Conservation (phyloP, 2,888 invertebrate genomes). For the Aricia artaxerxes region DNA sequence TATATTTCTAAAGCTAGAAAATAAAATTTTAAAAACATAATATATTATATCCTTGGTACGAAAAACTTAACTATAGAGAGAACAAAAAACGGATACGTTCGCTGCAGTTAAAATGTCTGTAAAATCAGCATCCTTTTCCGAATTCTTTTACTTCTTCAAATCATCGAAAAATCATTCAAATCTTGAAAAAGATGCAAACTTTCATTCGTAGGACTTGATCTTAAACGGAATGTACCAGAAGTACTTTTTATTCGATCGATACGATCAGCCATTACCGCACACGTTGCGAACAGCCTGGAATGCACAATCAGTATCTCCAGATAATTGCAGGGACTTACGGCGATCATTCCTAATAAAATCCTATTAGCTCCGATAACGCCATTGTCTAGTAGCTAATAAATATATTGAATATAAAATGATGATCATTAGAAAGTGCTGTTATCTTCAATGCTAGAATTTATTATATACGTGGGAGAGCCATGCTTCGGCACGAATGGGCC, state of each 20-base stretch:
- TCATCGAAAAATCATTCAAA: not conserved
- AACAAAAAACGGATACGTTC: too few species aligned
- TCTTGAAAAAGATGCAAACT: not conserved
- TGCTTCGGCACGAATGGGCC: too few species aligned
- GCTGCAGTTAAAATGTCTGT: too few species aligned
- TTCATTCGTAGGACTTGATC: not conserved
- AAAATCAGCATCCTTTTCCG: too few species aligned
- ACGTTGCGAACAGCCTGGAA: not conserved
- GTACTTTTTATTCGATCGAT: not conserved
- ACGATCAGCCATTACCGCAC: constrained; percentile 18
- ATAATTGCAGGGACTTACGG: constrained; percentile 11
- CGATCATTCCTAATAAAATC: constrained; percentile 19
- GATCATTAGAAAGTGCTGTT: not conserved
- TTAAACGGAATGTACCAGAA: not conserved
- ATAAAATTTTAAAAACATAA: too few species aligned
- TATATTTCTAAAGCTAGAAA: too few species aligned
- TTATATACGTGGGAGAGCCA: not conserved
- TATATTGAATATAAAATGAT: not conserved
- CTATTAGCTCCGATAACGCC: constrained; percentile 3
- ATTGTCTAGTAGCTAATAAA: constrained; percentile 13
- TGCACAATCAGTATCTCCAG: constrained; percentile 8
- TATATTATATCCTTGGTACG: too few species aligned
- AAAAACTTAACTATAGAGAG: too few species aligned
- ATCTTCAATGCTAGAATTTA: not conserved
- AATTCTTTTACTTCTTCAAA: too few species aligned